These are phyloP conservation scores for Harpagoxenus sublaevis DNA, from an alignment of 2,888 invertebrate genomes.

Conservation along the genomic window DNA sequence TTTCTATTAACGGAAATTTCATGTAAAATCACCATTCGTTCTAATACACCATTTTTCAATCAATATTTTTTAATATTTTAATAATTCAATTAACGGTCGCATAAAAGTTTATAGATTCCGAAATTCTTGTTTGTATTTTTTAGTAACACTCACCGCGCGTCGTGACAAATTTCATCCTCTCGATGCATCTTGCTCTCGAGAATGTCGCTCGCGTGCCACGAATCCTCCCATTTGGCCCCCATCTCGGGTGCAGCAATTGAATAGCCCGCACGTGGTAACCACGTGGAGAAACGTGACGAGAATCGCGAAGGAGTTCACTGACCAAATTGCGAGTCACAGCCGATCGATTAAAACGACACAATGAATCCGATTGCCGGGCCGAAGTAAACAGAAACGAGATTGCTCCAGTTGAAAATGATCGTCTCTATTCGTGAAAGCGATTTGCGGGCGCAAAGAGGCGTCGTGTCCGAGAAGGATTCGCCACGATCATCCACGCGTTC, in stretches of 20 bases:
- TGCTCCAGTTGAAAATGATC: not conserved
- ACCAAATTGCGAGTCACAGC: not conserved
- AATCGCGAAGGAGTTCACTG: constrained; percentile 37
- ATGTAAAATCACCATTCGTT: not conserved
- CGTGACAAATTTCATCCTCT: constrained; percentile 50
- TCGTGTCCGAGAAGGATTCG: not conserved
- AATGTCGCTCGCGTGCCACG: constrained; percentile 33
- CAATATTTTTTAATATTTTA: not conserved
- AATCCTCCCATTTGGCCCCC: constrained; percentile 63
- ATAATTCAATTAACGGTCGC: not conserved
- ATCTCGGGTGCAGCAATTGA: constrained; percentile 45
- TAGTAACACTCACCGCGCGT: constrained; percentile 61
- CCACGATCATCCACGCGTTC: not conserved
- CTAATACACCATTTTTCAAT: not conserved
- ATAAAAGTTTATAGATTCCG: not conserved
- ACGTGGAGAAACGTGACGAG: constrained; percentile 64
- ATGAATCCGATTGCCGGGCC: not conserved
- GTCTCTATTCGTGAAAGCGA: not conserved
- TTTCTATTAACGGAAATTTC: not conserved
- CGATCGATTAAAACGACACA: constrained; percentile 10
- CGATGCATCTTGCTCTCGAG: constrained; percentile 44
- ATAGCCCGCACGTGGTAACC: constrained; percentile 64
- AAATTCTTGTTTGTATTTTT: not conserved
- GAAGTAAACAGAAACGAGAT: not conserved
- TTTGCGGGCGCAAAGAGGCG: not conserved